Evolutionary conservation across 1,140 invertebrate species (phyloP), one percentile per base, ranked within the genome.

Genomic region (Lerema accius): DNA sequence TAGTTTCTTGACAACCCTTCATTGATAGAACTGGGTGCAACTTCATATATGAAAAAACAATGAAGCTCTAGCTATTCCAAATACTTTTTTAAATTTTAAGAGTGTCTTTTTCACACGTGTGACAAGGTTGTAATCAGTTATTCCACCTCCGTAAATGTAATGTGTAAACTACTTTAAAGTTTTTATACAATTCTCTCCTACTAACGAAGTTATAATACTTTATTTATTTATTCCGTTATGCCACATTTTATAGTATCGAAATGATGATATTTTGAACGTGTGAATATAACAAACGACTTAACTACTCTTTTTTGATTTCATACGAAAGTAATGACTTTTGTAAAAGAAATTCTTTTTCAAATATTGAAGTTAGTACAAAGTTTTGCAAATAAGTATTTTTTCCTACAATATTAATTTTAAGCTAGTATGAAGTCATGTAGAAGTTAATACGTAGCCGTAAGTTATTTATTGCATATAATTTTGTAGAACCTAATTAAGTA

Each of bases 381-480:
- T 17, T 16, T 49, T 15, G 26, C 26, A 49, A 19, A 40, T n/a
- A 42, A 62, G 35, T 37, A 37, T 43, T 50, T 63, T 48, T 55
- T 48, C 10, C 42, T 63, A 37, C 50, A 16, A 13, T 46, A 37
- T 46, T 63, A 59, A 39, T 26, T 13, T 55, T 37, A 37, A 55
- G 39, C 23, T 76, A 75, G 64, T 72, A 69, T 62, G 71, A 71
- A 79, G 79, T 83, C 79, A 82, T 76, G 73, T 78, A 83, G 73
- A 56, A 46, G 61, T 65, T 73, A 78, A 43, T n/a, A 46, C 51
- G 51, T 76, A 76, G 66, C 51, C 58, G 50, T 86, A 86, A 86
- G 82, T 83, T 84, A 86, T 86, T 86, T 86, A 86, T 86, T 86
- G 73, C 71, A 65, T 74, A 78, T 63, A 40, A 40, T 70, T 69